Base-by-base conservation (phyloP, 2,888 invertebrate genomes). In the Clistopyga incitator region DNA sequence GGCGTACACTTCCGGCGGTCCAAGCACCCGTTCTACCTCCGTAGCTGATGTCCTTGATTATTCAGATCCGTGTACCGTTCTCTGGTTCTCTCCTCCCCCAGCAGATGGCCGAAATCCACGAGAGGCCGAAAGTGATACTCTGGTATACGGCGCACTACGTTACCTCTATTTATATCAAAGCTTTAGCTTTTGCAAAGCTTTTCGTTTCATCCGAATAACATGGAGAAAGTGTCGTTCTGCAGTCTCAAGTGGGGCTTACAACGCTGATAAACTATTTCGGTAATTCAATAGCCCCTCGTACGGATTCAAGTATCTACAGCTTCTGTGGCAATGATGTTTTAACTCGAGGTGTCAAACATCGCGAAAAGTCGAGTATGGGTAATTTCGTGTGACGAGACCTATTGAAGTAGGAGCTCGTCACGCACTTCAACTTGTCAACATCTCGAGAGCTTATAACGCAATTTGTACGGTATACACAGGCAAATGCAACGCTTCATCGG, bases 11-110 rank as follows among this genome's bases (percentile, higher is more conserved):
- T 68, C 54, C 65, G 50, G 20, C 64, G 70, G 72, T 52, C 71
- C 71, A 70, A 50, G 67, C 70, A 59, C 47, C 54, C 82, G 70
- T 47, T 76, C 42, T 34, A 59, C 61, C 77, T 74, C 18, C 82
- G 78, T n/a, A n/a, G n/a, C 45, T 70, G 80, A 80, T 80, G 77
- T 80, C 68, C 77, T 84, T 80, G 83, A 84, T 84, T 81, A 84
- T 84, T 84, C 83, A 81, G 83, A 84, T 84, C 80, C 77, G 77
- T 70, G 68, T 76, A 71, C 70, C 59, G 20, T 68, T 15, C 67
- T 54, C 45, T 29, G 20, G 29, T 47, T 78, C 52, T 83, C 82
- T 65, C 74, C 74, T 74, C 42, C 34, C 20, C 72, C 52, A 65
- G 65, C 80, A 80, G 74, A 80, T 80, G 83, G 61, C 74, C 50